Evolutionary conservation across 1,140 invertebrate genomes (phyloP).

Genomic region (Acyrthosiphon pisum): DNA sequence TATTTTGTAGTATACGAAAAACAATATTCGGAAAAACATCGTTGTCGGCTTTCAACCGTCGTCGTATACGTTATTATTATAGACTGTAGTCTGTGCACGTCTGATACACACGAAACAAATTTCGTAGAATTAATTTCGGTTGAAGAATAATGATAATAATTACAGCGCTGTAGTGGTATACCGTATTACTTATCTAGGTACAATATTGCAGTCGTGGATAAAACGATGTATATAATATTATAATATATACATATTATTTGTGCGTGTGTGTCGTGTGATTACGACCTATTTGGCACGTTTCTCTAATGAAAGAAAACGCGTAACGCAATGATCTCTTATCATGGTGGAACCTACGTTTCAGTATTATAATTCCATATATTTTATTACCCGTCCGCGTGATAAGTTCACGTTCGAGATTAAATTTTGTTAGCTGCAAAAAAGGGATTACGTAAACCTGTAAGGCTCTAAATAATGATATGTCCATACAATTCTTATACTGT

Average conservation of each 20-base stretch:
- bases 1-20: not conserved
- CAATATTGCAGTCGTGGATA: not conserved
- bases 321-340: not conserved
- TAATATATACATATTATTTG: too few relatives aligned
- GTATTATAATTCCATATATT: not conserved
- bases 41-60: not conserved
- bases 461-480: not conserved
- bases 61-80: not conserved
- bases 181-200: too few relatives aligned
- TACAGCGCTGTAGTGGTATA: not conserved
- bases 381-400: not conserved
- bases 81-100: not conserved
- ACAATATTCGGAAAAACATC: constrained; percentile 8
- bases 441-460: not conserved
- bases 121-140: not conserved
- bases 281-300: constrained; percentile 6
- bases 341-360: not conserved
- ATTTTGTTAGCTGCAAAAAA: not conserved
- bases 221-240: not conserved
- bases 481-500: not conserved
- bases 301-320: not conserved
- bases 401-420: not conserved
- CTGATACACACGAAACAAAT: not conserved
- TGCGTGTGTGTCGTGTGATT: not conserved
- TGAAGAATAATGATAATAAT: constrained; percentile 20